Evolutionary conservation across 1,140 invertebrate species (phyloP).

Genomic region (Camponotus vicinus): DNA sequence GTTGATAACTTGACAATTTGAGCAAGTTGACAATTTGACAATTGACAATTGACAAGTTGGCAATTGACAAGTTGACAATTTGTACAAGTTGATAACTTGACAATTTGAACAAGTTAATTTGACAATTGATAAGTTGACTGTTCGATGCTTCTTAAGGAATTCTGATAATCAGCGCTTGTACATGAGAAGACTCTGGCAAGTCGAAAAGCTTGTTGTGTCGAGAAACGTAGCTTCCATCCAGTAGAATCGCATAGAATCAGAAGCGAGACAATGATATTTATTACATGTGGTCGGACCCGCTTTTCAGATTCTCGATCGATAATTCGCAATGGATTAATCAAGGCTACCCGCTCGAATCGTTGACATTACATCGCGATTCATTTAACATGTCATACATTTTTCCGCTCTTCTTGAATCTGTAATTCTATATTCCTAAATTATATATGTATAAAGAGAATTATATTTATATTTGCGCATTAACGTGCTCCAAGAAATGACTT

Average conservation of each 20-base stretch:
- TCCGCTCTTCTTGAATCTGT: slow-evolving; percentile 1
- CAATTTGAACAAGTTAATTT: too few relatives aligned
- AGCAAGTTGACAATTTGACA: too few relatives aligned
- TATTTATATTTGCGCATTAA: background rate
- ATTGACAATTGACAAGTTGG: too few relatives aligned
- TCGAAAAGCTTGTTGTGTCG: background rate
- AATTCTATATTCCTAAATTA: background rate
- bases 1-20: too few relatives aligned
- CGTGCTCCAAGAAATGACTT: background rate
- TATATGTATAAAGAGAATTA: background rate
- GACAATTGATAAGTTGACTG: too few relatives aligned
- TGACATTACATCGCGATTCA: slow-evolving; percentile 35
- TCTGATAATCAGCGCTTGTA: too few relatives aligned
- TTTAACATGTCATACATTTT: slow-evolving; percentile 48
- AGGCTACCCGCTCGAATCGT: slow-evolving; percentile 44
- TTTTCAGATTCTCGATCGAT: slow-evolving; percentile 73
- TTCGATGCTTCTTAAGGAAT: too few relatives aligned
- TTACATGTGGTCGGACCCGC: slow-evolving; percentile 63
- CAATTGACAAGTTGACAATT: too few relatives aligned
- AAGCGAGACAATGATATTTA: slow-evolving; percentile 79
- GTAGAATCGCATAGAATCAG: slow-evolving; percentile 32
- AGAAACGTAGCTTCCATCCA: slow-evolving; percentile 37
- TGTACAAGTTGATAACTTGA: too few relatives aligned
- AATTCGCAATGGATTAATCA: slow-evolving; percentile 70
- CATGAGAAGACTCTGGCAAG: background rate